Conservation (phyloP, 2,888 invertebrate genomes). For the Rhodophaea formosa region DNA sequence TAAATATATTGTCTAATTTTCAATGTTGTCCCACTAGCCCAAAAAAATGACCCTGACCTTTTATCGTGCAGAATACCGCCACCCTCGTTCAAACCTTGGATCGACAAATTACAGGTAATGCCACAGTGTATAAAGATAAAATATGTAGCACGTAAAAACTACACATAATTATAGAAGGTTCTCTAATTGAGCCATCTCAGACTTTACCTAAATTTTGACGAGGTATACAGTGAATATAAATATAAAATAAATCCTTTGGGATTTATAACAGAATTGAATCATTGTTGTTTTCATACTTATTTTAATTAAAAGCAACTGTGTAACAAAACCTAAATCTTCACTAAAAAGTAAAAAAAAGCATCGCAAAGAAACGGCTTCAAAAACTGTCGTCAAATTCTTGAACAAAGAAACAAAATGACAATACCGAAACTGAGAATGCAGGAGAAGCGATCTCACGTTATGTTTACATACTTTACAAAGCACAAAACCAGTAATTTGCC, state of each 20-base stretch:
- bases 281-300: background rate
- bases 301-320: constrained; percentile 51
- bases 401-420: constrained; percentile 42
- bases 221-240: no score
- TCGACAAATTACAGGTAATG: background rate
- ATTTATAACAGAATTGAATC: no score
- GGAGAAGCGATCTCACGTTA: constrained; percentile 50
- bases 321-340: constrained; percentile 39
- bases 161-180: no score
- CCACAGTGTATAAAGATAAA: background rate
- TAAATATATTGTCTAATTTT: background rate
- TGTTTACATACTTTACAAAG: constrained; percentile 50
- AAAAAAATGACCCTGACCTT: constrained; percentile 35
- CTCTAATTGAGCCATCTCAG: no score
- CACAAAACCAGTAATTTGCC: constrained; percentile 39
- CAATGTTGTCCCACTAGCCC: constrained; percentile 11
- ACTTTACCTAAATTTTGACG: no score
- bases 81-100: constrained; percentile 13
- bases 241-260: no score
- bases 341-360: constrained; percentile 38
- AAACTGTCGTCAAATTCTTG: constrained; percentile 43
- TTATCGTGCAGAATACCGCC: constrained; percentile 29
- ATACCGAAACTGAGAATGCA: constrained; percentile 35
- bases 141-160: background rate
- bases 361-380: constrained; percentile 35